These are phyloP conservation scores for Idaea dimidiata DNA, from an alignment of 2,888 invertebrate genomes.

Conservation along the genomic window DNA sequence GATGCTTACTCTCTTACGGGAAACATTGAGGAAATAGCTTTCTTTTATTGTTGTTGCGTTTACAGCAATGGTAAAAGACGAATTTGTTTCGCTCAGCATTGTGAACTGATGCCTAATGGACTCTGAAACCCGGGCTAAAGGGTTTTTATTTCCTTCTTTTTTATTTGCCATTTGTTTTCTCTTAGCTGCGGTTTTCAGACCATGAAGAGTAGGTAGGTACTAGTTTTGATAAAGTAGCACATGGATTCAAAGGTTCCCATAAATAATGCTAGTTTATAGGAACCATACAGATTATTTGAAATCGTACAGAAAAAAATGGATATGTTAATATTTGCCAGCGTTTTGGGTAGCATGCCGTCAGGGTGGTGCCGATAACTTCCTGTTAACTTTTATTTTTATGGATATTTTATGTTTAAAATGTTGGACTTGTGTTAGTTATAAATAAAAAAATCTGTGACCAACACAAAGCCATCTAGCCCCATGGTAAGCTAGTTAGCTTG, in stretches of 20 bases:
- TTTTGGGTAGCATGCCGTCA: too few species aligned
- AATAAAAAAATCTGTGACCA: too few species aligned
- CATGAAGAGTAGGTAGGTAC: background rate
- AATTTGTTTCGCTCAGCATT: slow-evolving; percentile 48
- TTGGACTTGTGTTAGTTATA: too few species aligned
- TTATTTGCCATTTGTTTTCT: background rate
- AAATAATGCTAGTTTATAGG: background rate
- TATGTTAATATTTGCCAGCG: too few species aligned
- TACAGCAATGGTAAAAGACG: slow-evolving; percentile 59
- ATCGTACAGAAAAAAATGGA: background rate
- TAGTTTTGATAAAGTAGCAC: too few species aligned
- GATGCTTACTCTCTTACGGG: slow-evolving; percentile 64
- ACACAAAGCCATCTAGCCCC: too few species aligned
- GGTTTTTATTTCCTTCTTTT: background rate
- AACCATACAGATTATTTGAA: background rate
- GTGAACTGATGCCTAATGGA: slow-evolving; percentile 27
- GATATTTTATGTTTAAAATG: too few species aligned
- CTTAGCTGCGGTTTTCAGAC: background rate
- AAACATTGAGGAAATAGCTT: slow-evolving; percentile 67
- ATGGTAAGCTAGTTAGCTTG: too few species aligned
- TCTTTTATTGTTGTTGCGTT: slow-evolving; percentile 65
- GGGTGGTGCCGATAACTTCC: too few species aligned
- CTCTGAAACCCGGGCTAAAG: background rate
- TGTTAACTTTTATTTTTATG: too few species aligned
- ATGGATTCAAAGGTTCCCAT: too few species aligned